These are phyloP conservation scores for Malacoctenus gilli DNA, from an alignment of 2,797 vertebrate genomes.

Conservation along the genomic window DNA sequence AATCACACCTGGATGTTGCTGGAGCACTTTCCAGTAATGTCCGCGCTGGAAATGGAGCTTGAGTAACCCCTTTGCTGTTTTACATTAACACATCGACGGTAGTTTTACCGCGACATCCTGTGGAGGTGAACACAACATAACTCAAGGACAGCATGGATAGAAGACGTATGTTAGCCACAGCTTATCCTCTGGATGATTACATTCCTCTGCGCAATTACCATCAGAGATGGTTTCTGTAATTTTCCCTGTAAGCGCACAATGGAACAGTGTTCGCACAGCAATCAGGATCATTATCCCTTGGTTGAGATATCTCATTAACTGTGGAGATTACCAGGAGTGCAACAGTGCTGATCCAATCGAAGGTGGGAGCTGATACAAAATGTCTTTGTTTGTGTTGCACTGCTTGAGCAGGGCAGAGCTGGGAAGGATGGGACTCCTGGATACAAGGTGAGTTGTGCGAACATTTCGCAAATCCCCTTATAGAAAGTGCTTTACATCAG, in stretches of 20 bases:
- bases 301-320: conserved; percentile 79
- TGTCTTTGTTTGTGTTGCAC: conserved; percentile 76
- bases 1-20: conserved; percentile 33
- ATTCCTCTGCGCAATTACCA: conserved; percentile 73
- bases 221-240: conserved; percentile 75
- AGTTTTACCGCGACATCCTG: conserved; percentile 4
- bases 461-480: conserved; percentile 65
- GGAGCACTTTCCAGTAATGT: conserved; percentile 21
- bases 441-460: conserved; percentile 85
- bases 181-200: conserved; percentile 68
- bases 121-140: conserved; percentile 14
- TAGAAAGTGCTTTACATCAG: conserved; percentile 72
- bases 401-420: conserved; percentile 86
- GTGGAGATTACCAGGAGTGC: conserved; percentile 76
- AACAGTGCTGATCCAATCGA: conserved; percentile 78
- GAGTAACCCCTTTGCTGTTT: conserved; percentile 1
- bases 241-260: conserved; percentile 72
- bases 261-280: conserved; percentile 72
- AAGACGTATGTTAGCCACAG: conserved; percentile 45
- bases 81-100: conserved; percentile 2
- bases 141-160: conserved; percentile 61
- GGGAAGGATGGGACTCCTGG: conserved; percentile 96
- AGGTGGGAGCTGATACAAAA: conserved; percentile 71
- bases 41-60: conserved; percentile 7
- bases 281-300: conserved; percentile 76